Evolutionary conservation across 37 sponge, comb jelly and placozoan genomes (phyloP).

Genomic region (Ephydatia muelleri): DNA sequence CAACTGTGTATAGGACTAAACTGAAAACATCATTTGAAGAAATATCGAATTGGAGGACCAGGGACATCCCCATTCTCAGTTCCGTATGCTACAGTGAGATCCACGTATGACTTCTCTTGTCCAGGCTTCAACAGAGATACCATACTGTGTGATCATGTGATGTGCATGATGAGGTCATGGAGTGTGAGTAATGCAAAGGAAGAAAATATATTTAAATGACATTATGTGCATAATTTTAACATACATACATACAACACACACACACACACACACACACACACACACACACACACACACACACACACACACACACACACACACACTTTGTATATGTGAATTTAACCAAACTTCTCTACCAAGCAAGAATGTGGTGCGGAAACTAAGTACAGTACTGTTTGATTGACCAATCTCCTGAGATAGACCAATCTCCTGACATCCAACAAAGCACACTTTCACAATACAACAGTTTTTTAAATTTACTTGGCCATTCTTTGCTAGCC

Average conservation of each 20-base stretch:
- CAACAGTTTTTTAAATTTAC: too few relatives aligned
- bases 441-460: too few relatives aligned
- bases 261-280: too few relatives aligned
- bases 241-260: too few relatives aligned
- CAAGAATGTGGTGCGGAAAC: too few relatives aligned
- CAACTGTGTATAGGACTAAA: not conserved
- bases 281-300: not conserved
- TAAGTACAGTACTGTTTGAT: too few relatives aligned
- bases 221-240: too few relatives aligned
- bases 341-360: too few relatives aligned
- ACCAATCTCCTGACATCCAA: too few relatives aligned
- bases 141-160: conserved; percentile 66
- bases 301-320: not conserved
- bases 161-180: conserved; percentile 15
- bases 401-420: too few relatives aligned
- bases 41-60: conserved; percentile 72
- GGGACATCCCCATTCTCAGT: conserved; percentile 49
- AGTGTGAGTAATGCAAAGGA: not conserved
- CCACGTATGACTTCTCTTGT: conserved; percentile 62
- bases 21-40: conserved; percentile 20
- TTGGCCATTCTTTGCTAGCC: too few relatives aligned
- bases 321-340: too few relatives aligned
- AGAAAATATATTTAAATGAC: not conserved
- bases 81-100: conserved; percentile 81
- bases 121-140: conserved; percentile 56